These are phyloP conservation scores for Lumbricus terrestris DNA, from an alignment of 2,888 invertebrate genomes.

Conservation along the genomic window DNA sequence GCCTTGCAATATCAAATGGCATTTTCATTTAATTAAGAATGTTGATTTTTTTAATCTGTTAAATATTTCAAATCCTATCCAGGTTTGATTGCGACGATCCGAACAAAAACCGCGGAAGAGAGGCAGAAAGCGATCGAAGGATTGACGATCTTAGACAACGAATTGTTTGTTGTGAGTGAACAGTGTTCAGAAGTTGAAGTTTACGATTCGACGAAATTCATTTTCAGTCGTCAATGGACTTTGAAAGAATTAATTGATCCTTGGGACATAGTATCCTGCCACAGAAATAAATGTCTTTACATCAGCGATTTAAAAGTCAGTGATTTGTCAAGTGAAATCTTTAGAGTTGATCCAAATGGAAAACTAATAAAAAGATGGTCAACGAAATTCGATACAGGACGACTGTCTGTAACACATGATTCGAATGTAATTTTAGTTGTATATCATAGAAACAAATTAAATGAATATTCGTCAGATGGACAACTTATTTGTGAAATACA, in stretches of 20 bases:
- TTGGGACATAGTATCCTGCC: neutral
- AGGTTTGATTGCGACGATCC: neutral
- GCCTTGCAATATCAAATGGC: no score
- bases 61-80: neutral
- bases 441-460: no score
- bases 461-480: no score
- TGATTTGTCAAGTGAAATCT: neutral
- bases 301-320: neutral
- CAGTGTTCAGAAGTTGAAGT: no score
- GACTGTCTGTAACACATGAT: neutral
- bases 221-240: no score
- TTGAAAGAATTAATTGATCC: neutral
- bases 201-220: no score
- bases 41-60: no score
- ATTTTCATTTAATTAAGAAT: neutral
- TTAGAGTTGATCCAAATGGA: neutral
- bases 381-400: neutral
- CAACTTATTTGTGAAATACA: neutral
- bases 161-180: no score
- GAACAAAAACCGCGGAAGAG: neutral
- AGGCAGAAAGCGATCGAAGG: neutral
- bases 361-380: neutral
- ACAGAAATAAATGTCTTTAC: neutral
- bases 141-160: no score
- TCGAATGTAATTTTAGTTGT: neutral